phyloP scores from a whole-genome alignment of 1,140 invertebrate species.

The Zaprionus ghesquierei region DNA sequence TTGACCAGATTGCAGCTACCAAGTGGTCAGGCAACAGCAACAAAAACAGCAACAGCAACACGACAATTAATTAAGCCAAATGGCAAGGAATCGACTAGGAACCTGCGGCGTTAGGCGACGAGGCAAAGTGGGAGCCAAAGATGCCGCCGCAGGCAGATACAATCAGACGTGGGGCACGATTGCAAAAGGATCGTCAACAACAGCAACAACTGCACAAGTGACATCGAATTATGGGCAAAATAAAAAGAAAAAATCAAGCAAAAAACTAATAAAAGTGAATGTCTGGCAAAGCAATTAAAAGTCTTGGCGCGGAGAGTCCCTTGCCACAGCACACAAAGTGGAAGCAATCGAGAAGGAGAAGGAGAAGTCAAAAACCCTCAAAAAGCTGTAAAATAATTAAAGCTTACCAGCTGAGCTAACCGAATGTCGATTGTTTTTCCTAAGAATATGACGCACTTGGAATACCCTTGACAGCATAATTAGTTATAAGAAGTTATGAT shows the following conservation, averaged over 20 bases:
- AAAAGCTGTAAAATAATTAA: conserved; percentile 37
- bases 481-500: too few species aligned
- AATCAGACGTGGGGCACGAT: conserved; percentile 47
- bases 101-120: not conserved
- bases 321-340: conserved; percentile 15
- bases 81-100: conserved; percentile 28
- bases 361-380: conserved; percentile 1
- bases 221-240: conserved; percentile 19
- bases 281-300: conserved; percentile 47
- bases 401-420: conserved; percentile 8
- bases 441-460: not conserved
- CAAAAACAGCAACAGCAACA: not conserved
- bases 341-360: not conserved
- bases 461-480: not conserved
- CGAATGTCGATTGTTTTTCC: not conserved
- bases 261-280: conserved; percentile 32
- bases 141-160: conserved; percentile 13
- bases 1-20: conserved; percentile 12
- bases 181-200: conserved; percentile 58
- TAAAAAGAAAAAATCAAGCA: not conserved
- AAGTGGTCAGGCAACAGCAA: conserved; percentile 17
- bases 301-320: conserved; percentile 30
- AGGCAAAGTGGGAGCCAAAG: not conserved
- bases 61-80: conserved; percentile 49
- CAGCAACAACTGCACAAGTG: conserved; percentile 6